Evolutionary conservation across 2,888 invertebrate species (phyloP).

Genomic region (Physocephala rufipes): DNA sequence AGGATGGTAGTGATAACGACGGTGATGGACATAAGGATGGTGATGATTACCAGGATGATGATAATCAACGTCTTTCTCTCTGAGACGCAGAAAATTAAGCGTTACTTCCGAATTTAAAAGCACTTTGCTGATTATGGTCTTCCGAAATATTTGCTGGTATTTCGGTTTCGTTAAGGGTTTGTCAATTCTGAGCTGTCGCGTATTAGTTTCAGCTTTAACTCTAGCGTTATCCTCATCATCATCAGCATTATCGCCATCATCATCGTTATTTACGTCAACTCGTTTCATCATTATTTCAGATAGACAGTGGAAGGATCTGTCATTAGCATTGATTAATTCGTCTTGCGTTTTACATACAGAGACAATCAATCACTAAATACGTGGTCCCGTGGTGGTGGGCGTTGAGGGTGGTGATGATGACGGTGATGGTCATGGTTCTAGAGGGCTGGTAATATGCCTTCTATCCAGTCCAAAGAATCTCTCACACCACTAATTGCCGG

Average conservation of each 20-base stretch:
- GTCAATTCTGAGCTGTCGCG: constrained; percentile 3
- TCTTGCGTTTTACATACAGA: constrained; percentile 45
- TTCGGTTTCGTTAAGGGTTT: not conserved
- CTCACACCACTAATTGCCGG: constrained; percentile 6
- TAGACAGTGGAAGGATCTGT: constrained; percentile 54
- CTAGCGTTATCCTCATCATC: not conserved
- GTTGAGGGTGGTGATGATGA: constrained; percentile 20
- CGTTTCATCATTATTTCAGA: constrained; percentile 23
- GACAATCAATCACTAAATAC: constrained; percentile 42
- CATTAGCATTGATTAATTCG: constrained; percentile 67
- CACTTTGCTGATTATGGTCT: not conserved
- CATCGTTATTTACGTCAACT: not conserved
- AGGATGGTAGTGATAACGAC: not conserved
- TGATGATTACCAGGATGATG: no score
- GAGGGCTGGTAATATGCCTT: not conserved
- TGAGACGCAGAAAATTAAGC: no score
- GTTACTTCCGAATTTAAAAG: no score
- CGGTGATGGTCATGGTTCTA: not conserved
- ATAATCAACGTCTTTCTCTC: not conserved
- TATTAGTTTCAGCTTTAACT: no score
- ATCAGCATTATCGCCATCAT: not conserved
- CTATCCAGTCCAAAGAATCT: not conserved
- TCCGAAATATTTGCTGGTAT: not conserved
- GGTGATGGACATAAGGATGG: not conserved
- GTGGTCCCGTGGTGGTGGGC: no score